phyloP scores from a whole-genome alignment of 2,888 invertebrate genomes.

The Rhingia rostrata region DNA sequence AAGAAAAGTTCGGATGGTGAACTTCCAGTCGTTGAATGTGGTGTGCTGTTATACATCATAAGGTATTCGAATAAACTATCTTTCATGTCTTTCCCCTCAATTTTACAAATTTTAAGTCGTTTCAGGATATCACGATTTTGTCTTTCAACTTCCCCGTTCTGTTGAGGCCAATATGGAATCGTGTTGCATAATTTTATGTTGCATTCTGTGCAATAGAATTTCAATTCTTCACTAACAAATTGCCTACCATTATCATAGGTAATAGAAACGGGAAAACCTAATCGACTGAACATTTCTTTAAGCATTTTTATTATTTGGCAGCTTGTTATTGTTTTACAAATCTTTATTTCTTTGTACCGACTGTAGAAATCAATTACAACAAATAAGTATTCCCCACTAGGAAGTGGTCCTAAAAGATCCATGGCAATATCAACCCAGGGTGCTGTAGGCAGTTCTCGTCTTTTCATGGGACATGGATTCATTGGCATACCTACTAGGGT shows the following conservation, averaged over 20 bases:
- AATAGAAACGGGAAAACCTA: slow-evolving; percentile 63
- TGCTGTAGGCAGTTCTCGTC: slow-evolving; percentile 40
- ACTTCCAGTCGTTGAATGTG: slow-evolving; percentile 52
- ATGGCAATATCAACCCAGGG: slow-evolving; percentile 54
- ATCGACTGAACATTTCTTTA: slow-evolving; percentile 54
- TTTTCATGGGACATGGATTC: slow-evolving; percentile 43
- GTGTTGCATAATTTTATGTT: slow-evolving; percentile 52
- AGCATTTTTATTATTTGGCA: slow-evolving; percentile 45
- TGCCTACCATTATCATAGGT: slow-evolving; percentile 72
- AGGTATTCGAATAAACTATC: slow-evolving; percentile 33
- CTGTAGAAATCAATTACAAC: slow-evolving; percentile 64
- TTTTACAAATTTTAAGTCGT: slow-evolving; percentile 52
- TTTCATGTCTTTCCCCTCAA: slow-evolving; percentile 47
- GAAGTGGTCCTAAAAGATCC: slow-evolving; percentile 54
- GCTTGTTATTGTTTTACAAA: slow-evolving; percentile 39
- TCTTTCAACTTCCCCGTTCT: slow-evolving; percentile 57
- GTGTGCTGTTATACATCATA: slow-evolving; percentile 54
- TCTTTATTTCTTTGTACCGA: too few relatives aligned
- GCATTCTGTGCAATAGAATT: slow-evolving; percentile 54
- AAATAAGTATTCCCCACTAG: slow-evolving; percentile 56
- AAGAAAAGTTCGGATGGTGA: slow-evolving; percentile 47
- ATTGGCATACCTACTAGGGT: slow-evolving; percentile 44
- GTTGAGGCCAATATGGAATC: slow-evolving; percentile 50
- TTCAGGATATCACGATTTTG: slow-evolving; percentile 54
- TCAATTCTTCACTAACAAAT: slow-evolving; percentile 70